A percentile compares a stretch with the other conserved stretches of the same genome.
Conservation (phyloP, 2,113 vertebrate genomes). For the Taurulus bubalis region DNA sequence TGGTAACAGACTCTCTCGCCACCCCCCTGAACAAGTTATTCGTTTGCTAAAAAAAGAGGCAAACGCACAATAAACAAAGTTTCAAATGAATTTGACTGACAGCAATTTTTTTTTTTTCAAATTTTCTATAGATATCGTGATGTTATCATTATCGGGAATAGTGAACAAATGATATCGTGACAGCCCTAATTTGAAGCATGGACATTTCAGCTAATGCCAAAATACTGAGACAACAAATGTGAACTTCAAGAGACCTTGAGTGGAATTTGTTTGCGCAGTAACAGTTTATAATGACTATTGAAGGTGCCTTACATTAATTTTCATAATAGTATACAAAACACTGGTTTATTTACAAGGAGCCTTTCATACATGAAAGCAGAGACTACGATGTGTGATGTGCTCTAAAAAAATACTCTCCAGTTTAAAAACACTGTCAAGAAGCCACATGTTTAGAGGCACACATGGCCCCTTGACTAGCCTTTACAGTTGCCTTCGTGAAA, state of each 20-base stretch:
- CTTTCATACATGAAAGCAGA: constrained; percentile 18
- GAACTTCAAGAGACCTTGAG: neutral
- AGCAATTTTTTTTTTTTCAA: neutral
- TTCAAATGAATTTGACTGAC: neutral
- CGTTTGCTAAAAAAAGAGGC: neutral
- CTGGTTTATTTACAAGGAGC: constrained; percentile 13
- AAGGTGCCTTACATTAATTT: constrained; percentile 9
- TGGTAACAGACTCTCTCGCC: neutral
- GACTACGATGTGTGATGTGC: neutral
- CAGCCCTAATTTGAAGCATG: neutral
- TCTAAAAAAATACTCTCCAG: constrained; percentile 24
- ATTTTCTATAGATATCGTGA: neutral
- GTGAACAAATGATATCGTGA: neutral
- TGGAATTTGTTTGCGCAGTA: neutral
- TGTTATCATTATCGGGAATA: neutral
- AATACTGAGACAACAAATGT: neutral
- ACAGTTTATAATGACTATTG: constrained; percentile 17
- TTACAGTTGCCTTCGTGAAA: constrained; percentile 28
- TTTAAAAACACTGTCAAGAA: constrained; percentile 6
- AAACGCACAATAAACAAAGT: neutral
- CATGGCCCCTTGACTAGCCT: neutral
- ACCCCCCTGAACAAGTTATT: neutral
- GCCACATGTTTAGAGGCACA: constrained; percentile 14
- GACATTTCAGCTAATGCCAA: neutral
- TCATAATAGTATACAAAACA: constrained; percentile 1